phyloP scores from a whole-genome alignment of 2,888 invertebrate species.

The Callinectes sapidus region DNA sequence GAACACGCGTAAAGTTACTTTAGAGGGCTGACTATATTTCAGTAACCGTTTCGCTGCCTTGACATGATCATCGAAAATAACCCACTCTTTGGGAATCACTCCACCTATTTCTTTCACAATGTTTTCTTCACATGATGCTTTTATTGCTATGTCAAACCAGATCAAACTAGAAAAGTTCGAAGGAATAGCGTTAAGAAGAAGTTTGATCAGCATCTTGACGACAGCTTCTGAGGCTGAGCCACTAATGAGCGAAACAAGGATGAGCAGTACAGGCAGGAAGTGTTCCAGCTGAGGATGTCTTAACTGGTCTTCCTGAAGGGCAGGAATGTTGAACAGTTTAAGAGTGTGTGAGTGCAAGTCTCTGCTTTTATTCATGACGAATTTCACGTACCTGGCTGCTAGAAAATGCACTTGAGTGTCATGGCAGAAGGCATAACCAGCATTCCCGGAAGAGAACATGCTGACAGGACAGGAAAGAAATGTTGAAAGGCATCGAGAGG shows the following conservation, averaged over 20 bases:
- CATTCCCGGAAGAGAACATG: not conserved
- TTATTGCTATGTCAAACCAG: slow-evolving; percentile 40
- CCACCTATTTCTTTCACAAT: not conserved
- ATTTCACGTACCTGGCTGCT: not conserved
- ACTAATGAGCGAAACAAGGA: not conserved
- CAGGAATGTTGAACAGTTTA: not conserved
- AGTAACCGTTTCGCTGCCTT: not conserved
- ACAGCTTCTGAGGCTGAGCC: not conserved
- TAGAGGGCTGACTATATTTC: not conserved
- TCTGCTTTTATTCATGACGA: not conserved
- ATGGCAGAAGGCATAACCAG: slow-evolving; percentile 23
- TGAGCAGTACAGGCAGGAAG: slow-evolving; percentile 23
- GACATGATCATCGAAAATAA: not conserved
- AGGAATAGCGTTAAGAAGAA: not conserved
- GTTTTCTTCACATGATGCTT: not conserved
- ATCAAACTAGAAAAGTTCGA: not conserved
- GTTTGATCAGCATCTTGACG: not conserved
- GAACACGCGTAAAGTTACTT: not conserved
- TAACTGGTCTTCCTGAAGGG: not conserved
- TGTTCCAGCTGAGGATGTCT: not conserved
- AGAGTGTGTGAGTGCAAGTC: not conserved
- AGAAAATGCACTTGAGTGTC: slow-evolving; percentile 34
- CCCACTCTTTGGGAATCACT: slow-evolving; percentile 32
- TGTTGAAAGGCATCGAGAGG: slow-evolving; percentile 29
- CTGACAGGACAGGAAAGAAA: slow-evolving; percentile 5